Percentiles rank a stretch among this genome's conserved stretches.
Evolutionary conservation across 1,140 invertebrate species (phyloP).

Genomic region (Lepidotrigona ventralis): DNA sequence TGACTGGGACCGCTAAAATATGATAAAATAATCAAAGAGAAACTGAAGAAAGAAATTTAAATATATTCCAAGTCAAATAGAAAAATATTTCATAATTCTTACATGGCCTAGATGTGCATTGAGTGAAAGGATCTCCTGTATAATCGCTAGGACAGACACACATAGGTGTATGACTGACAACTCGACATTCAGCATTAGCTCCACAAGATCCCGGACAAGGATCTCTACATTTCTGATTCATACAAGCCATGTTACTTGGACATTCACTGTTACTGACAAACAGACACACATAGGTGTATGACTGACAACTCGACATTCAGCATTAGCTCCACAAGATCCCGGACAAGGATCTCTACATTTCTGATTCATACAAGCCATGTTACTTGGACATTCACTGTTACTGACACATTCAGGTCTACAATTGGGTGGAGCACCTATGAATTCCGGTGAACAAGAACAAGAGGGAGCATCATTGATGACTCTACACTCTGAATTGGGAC

Average conservation of each 20-base stretch:
- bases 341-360: constrained; percentile 87
- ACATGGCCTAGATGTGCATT: constrained; percentile 74
- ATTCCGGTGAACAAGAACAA: constrained; percentile 84
- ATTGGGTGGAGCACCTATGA: constrained; percentile 83
- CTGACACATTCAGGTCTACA: constrained; percentile 82
- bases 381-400: constrained; percentile 83
- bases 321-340: constrained; percentile 85
- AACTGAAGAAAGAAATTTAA: not conserved
- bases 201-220: constrained; percentile 87
- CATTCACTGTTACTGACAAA: no score
- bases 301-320: constrained; percentile 87
- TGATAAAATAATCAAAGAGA: not conserved
- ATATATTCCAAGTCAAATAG: no score
- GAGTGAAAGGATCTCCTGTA: constrained; percentile 84
- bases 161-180: constrained; percentile 88
- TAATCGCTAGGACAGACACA: constrained; percentile 85
- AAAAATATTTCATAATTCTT: constrained; percentile 71
- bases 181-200: constrained; percentile 85
- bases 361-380: constrained; percentile 84
- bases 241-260: constrained; percentile 82
- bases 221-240: constrained; percentile 86
- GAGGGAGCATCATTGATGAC: constrained; percentile 83
- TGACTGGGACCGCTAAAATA: not conserved
- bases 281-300: constrained; percentile 88
- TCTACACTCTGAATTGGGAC: constrained; percentile 86